Base-by-base conservation (phyloP, 2,888 invertebrate genomes). In the Oegoconia quadripuncta region DNA sequence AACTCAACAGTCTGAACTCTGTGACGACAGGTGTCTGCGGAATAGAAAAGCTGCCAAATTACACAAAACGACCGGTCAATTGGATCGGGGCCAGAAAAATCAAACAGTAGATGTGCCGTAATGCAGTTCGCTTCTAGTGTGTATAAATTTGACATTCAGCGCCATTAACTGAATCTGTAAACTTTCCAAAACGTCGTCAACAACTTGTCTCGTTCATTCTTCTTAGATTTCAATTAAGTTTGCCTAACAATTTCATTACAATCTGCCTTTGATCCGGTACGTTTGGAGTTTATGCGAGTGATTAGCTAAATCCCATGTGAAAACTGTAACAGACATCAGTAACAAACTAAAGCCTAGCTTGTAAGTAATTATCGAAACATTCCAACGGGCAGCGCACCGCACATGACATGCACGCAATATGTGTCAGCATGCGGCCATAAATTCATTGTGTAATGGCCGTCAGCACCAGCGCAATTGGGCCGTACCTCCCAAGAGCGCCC, bases 361-460 rank as follows among this genome's bases (percentile, higher is more conserved):
- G n/a, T n/a, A n/a, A 54, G 54, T 75, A 74, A 79, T 75, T 75
- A 64, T 48, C 50, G 51, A 46, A 55, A 62, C 64, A 70, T 74
- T 65, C 74, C 68, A 59, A 48, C 43, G 41, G 52, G 49, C 46
- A 51, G 54, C 69, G 61, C 65, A 61, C 63, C 69, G 61, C 65
- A 61, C 63, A 71, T 68, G 70, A 74, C 74, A 74, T 80, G 77
- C 80, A 79, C 73, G 69, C 74, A 65, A 75, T 76, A 77, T 76
- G 61, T 81, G 79, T 75, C 80, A 74, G 68, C 60, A 76, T 75
- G 72, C 72, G 76, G 72, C 74, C 68, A 79, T 84, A 84, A 84
- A 84, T 82, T 82, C 76, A 83, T 83, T 81, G 81, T 81, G 76
- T 82, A 83, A 83, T 76, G 72, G 75, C 15, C 66, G 69, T 68